A percentile compares a stretch with the other conserved stretches of the same genome.
Evolutionary conservation across 64 coral and sea anemone genomes (phyloP).

Genomic region (Astreopora myriophthalma): DNA sequence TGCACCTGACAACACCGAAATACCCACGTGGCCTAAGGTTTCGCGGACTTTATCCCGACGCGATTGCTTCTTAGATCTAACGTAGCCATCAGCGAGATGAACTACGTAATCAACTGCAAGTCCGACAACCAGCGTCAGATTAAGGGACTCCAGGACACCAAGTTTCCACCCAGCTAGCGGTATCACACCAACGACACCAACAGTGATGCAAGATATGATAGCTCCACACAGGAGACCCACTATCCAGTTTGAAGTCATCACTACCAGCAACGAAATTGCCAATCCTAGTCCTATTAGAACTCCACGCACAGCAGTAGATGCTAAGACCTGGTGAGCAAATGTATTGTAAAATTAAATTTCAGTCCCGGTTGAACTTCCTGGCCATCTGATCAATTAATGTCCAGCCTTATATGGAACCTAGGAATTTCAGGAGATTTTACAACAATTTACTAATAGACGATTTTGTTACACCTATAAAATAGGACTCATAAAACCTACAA

Average conservation of each 20-base stretch:
- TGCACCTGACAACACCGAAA: constrained; percentile 93
- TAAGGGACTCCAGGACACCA: constrained; percentile 89
- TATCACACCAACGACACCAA: constrained; percentile 87
- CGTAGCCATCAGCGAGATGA: constrained; percentile 94
- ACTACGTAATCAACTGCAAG: constrained; percentile 97
- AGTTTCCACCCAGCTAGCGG: constrained; percentile 94
- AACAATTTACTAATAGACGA: too few species aligned
- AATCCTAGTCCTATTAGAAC: constrained; percentile 84
- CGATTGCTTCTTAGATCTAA: constrained; percentile 59
- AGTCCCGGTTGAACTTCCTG: too few species aligned
- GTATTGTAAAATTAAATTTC: too few species aligned
- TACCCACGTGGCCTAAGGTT: constrained; percentile 79
- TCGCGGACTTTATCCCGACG: constrained; percentile 81
- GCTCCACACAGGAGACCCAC: constrained; percentile 86
- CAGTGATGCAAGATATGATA: constrained; percentile 90
- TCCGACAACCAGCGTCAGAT: constrained; percentile 94
- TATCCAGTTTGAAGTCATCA: constrained; percentile 95
- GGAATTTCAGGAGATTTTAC: too few species aligned
- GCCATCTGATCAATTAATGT: too few species aligned
- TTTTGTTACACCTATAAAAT: too few species aligned
- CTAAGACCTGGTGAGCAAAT: constrained; percentile 72
- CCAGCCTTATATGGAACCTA: too few species aligned
- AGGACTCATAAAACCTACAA: too few species aligned
- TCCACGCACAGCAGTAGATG: constrained; percentile 83
- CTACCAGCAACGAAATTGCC: constrained; percentile 68